Conservation (phyloP, 1,140 invertebrate species). For the Calycopis cecrops region DNA sequence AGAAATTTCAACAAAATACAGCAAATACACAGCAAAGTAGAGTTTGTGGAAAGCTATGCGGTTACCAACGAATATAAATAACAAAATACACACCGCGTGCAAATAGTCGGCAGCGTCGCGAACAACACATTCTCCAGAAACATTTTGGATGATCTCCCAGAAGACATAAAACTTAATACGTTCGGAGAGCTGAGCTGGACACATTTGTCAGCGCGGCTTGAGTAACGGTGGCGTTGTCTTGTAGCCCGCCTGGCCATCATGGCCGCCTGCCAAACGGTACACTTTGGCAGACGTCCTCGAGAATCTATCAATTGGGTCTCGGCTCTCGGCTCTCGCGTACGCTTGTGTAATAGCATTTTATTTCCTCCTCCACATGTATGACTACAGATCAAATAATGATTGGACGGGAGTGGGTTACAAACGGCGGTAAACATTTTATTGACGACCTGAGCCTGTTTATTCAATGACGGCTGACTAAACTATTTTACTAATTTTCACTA, state of each 20-base stretch:
- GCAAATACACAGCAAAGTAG: too few relatives aligned
- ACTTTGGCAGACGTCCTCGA: not conserved
- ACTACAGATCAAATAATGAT: slow-evolving; percentile 1
- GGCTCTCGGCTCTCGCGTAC: not conserved
- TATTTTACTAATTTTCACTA: too few relatives aligned
- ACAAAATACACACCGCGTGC: too few relatives aligned
- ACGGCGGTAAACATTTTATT: too few relatives aligned
- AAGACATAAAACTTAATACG: slow-evolving; percentile 2
- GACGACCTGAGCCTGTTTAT: too few relatives aligned
- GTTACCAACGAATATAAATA: too few relatives aligned
- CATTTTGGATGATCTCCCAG: not conserved
- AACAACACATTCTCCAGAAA: not conserved
- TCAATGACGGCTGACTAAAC: too few relatives aligned
- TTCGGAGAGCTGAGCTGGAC: slow-evolving; percentile 1
- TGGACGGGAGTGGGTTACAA: not conserved
- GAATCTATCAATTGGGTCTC: slow-evolving; percentile 5
- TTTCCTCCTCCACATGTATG: not conserved
- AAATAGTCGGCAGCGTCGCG: too few relatives aligned
- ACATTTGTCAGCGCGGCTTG: slow-evolving; percentile 4
- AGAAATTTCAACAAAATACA: too few relatives aligned
- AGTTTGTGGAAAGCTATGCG: too few relatives aligned
- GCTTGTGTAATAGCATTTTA: not conserved
- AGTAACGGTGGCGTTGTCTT: not conserved
- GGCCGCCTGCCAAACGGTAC: slow-evolving; percentile 5
- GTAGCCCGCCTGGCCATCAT: not conserved